Percentiles rank a stretch among this genome's conserved stretches.
Evolutionary conservation across 2,888 invertebrate species (phyloP).

Genomic region (Aphodius sticticus): DNA sequence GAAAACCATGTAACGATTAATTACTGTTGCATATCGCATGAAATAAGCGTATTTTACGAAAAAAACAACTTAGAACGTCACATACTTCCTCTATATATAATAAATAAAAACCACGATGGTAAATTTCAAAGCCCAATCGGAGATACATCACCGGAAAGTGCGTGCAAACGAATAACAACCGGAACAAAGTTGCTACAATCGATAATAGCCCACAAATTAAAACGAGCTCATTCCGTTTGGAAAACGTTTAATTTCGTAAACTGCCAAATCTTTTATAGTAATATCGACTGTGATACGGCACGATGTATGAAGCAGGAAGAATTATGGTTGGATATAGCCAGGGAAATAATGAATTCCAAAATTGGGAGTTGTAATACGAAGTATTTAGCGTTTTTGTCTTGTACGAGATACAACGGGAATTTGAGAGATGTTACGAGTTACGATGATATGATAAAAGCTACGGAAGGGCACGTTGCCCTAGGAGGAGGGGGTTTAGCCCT

Average conservation of each 20-base stretch:
- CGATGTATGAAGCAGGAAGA: slow-evolving; percentile 78
- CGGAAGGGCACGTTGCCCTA: slow-evolving; percentile 86
- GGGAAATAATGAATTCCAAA: slow-evolving; percentile 80
- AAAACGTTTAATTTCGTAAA: slow-evolving; percentile 84
- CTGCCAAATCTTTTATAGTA: slow-evolving; percentile 79
- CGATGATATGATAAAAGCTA: slow-evolving; percentile 72
- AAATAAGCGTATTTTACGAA: slow-evolving; percentile 65
- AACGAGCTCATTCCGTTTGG: slow-evolving; percentile 74
- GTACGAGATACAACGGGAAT: slow-evolving; percentile 77
- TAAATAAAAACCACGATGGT: slow-evolving; percentile 77
- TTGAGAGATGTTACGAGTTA: slow-evolving; percentile 65
- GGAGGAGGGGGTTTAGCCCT: slow-evolving; percentile 92
- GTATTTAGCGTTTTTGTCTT: slow-evolving; percentile 89
- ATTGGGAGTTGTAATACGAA: slow-evolving; percentile 75
- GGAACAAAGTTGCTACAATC: slow-evolving; percentile 85
- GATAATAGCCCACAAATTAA: slow-evolving; percentile 86
- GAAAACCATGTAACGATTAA: slow-evolving; percentile 70
- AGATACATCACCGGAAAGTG: slow-evolving; percentile 71
- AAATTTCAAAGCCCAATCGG: slow-evolving; percentile 70
- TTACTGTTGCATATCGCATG: slow-evolving; percentile 63
- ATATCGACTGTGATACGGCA: slow-evolving; percentile 74
- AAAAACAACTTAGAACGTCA: slow-evolving; percentile 67
- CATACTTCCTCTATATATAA: slow-evolving; percentile 83
- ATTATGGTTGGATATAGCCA: slow-evolving; percentile 85
- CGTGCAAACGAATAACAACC: slow-evolving; percentile 77